Evolutionary conservation across 1,140 invertebrate genomes (phyloP), one percentile per base, ranked within the genome.

Genomic region (Drosophila littoralis): DNA sequence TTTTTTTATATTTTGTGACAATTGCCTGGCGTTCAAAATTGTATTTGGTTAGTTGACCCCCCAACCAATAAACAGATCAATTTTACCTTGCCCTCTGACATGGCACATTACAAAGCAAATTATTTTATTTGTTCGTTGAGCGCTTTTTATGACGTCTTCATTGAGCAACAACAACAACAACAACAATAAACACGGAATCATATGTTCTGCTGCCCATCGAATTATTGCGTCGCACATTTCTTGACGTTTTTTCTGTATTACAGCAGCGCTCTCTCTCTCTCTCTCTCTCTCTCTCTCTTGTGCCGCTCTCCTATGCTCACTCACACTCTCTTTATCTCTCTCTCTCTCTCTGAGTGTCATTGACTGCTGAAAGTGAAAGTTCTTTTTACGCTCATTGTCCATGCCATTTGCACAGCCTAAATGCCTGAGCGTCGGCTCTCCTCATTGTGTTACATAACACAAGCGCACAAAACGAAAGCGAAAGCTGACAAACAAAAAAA

Each of bases 321-420:
- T 40, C 58, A 33, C 35, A 15, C 38, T 13, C 64, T 58, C 40
- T 33, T 13, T 60, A 33, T 54, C 57, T 59, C 38, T 13, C 50
- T 46, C 40, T 59, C 22, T 57, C 28, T 52, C n/a, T n/a, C 10
- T 28, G 71, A 50, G 58, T 82, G 81, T 79, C 81, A 72, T 89
- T 88, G 83, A 89, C 83, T 88, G 83, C 60, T 88, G 80, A 89
- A 89, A 88, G 83, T 66, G 83, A 88, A 89, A 88, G 83, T 88
- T 36, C 17, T n/a, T n/a, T 81, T 74, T 71, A 54, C 35, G 67
- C 83, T 70, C 67, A 79, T 75, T 88, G 88, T 74, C 75, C 76
- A 79, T 82, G 71, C 71, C 79, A 74, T 74, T 59, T 89, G 84
- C 73, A 81, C 70, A 73, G 82, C 82, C 82, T 89, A 82, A 80